Evolutionary conservation across 2,888 invertebrate genomes (phyloP).

Genomic region (Agriopis marginaria): DNA sequence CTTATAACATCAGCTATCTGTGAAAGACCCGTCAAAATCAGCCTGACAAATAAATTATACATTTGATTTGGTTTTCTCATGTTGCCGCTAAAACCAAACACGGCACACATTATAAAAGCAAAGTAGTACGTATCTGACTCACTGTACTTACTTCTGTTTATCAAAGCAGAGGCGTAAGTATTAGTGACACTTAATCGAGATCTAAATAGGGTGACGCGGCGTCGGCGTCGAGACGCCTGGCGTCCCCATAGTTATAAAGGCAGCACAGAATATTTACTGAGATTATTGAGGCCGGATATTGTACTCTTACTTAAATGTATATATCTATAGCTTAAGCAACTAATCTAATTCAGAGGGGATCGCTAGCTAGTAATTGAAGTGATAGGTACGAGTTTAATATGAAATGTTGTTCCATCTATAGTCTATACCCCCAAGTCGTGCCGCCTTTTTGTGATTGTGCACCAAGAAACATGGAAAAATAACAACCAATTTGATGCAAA

Average conservation of each 20-base stretch:
- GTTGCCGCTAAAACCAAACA: no score
- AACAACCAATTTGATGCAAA: no score
- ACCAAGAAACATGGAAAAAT: no score
- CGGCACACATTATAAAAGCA: background rate
- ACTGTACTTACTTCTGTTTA: conserved; percentile 31
- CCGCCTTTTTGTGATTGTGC: no score
- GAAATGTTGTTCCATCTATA: no score
- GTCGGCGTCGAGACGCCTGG: conserved; percentile 64
- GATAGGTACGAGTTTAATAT: background rate
- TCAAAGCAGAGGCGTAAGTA: conserved; percentile 24
- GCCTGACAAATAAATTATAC: no score
- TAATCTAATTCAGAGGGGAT: background rate
- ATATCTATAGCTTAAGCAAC: background rate
- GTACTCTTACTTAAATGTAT: background rate
- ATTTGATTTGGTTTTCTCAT: no score
- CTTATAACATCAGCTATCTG: no score
- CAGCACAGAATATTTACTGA: conserved; percentile 41
- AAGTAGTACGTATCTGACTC: background rate
- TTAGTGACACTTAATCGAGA: conserved; percentile 39
- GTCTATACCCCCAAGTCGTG: no score
- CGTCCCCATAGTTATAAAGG: conserved; percentile 50
- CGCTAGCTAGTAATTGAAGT: background rate
- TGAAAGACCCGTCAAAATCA: no score
- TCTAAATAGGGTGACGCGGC: conserved; percentile 49
- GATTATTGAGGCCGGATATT: conserved; percentile 29